Percentiles rank a stretch among this genome's conserved stretches.
These are phyloP conservation scores for Acropora yongei DNA, from an alignment of 64 coral and sea anemone species.

Conservation along the genomic window DNA sequence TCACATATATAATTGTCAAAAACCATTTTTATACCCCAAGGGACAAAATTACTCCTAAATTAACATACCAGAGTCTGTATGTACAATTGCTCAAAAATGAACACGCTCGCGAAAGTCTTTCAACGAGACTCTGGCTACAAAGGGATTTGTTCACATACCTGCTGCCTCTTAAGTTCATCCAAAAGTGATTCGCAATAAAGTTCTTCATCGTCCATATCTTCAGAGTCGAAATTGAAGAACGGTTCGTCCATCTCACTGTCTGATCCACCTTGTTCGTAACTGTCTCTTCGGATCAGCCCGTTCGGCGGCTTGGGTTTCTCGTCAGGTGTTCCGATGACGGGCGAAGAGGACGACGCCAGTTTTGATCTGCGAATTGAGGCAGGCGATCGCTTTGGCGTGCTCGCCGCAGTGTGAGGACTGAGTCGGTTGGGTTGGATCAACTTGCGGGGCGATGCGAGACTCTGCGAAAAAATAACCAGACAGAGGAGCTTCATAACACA, in stretches of 20 bases:
- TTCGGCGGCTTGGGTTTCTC: constrained; percentile 85
- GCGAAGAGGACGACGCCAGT: constrained; percentile 17
- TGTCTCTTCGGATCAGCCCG: constrained; percentile 80
- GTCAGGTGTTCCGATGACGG: constrained; percentile 70
- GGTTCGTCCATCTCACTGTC: constrained; percentile 93
- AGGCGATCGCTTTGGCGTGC: constrained; percentile 60
- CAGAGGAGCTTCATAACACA: background rate
- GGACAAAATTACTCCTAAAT: background rate
- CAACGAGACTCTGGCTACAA: background rate
- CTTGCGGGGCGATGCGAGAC: constrained; percentile 75
- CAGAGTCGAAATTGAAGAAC: constrained; percentile 90
- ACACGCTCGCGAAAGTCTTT: background rate
- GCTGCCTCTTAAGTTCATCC: constrained; percentile 93
- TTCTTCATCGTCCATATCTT: constrained; percentile 87
- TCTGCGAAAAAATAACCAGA: constrained; percentile 33
- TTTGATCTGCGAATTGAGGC: constrained; percentile 37
- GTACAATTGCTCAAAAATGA: too few species aligned
- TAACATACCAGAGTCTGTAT: background rate
- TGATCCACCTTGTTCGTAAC: constrained; percentile 79
- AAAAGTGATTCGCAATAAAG: constrained; percentile 83
- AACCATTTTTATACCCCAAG: too few species aligned
- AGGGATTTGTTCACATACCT: constrained; percentile 52
- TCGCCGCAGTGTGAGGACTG: constrained; percentile 43
- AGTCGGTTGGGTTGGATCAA: constrained; percentile 54
- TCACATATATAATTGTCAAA: too few species aligned